A percentile compares a stretch with the other conserved stretches of the same genome.
Conservation (phyloP, 2,888 invertebrate species). For the Limnephilus lunatus region DNA sequence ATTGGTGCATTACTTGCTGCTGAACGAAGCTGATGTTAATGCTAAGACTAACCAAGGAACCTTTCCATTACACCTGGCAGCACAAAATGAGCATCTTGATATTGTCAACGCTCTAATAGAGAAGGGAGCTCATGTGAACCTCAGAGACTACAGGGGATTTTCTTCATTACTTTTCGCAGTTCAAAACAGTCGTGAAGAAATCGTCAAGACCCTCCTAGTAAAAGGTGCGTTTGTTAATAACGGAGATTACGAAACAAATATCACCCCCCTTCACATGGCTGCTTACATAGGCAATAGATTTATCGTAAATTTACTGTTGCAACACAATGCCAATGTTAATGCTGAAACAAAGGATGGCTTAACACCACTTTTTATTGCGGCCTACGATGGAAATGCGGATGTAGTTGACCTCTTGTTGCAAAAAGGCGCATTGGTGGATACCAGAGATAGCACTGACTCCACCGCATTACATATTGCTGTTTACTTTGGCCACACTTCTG, state of each 20-base stretch:
- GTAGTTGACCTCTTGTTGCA: not conserved
- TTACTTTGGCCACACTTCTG: not conserved
- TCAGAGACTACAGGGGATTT: not conserved
- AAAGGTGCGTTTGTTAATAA: not conserved
- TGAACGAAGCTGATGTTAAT: constrained; percentile 3
- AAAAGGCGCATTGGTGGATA: not conserved
- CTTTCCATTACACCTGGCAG: not conserved
- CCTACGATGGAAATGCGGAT: not conserved
- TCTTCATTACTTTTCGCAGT: not conserved
- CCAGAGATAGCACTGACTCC: not conserved
- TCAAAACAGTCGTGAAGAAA: not conserved
- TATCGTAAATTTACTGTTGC: not conserved
- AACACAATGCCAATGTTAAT: not conserved
- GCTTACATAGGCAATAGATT: not conserved
- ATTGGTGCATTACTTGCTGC: not conserved
- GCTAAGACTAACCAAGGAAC: too few relatives aligned
- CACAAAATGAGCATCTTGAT: not conserved
- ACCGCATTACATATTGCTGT: not conserved
- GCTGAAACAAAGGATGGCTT: not conserved
- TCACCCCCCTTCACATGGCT: not conserved
- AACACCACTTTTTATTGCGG: not conserved
- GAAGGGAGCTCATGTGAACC: not conserved
- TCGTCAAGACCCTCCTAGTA: not conserved
- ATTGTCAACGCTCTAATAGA: not conserved
- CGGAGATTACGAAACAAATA: not conserved